These are phyloP conservation scores for Hemithea aestivaria DNA, from an alignment of 2,888 invertebrate genomes.

Conservation along the genomic window DNA sequence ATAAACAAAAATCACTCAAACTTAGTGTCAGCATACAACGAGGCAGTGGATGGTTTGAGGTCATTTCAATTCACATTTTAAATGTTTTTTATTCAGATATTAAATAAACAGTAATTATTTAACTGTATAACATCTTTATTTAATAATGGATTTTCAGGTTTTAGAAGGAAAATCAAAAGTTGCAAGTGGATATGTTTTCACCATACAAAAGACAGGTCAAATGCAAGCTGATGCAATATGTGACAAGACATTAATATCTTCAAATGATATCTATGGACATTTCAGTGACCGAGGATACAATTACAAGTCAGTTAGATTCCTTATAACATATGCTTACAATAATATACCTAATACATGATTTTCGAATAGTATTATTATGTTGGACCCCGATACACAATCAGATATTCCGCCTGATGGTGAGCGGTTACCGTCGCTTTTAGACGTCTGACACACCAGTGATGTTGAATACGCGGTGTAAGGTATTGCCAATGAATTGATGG, in stretches of 20 bases:
- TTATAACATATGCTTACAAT: background rate
- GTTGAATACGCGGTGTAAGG: too few species aligned
- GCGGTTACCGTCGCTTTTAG: too few species aligned
- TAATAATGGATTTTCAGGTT: constrained; percentile 29
- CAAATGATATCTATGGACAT: constrained; percentile 42
- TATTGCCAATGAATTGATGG: too few species aligned
- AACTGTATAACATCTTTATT: too few species aligned
- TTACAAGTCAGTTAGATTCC: constrained; percentile 35
- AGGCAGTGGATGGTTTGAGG: constrained; percentile 81
- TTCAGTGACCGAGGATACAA: constrained; percentile 36
- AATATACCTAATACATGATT: background rate
- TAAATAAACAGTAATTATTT: too few species aligned
- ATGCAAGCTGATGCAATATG: constrained; percentile 3
- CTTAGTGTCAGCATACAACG: constrained; percentile 79
- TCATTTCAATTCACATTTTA: too few species aligned
- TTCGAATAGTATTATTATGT: too few species aligned
- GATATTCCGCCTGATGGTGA: too few species aligned
- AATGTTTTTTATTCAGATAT: too few species aligned
- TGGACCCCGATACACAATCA: too few species aligned
- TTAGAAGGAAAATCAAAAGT: constrained; percentile 35
- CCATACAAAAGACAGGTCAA: background rate
- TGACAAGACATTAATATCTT: constrained; percentile 25
- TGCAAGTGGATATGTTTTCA: constrained; percentile 33
- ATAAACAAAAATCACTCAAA: constrained; percentile 71
- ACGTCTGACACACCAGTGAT: too few species aligned